phyloP scores from a whole-genome alignment of 2,113 vertebrate species.

The Theropithecus gelada region DNA sequence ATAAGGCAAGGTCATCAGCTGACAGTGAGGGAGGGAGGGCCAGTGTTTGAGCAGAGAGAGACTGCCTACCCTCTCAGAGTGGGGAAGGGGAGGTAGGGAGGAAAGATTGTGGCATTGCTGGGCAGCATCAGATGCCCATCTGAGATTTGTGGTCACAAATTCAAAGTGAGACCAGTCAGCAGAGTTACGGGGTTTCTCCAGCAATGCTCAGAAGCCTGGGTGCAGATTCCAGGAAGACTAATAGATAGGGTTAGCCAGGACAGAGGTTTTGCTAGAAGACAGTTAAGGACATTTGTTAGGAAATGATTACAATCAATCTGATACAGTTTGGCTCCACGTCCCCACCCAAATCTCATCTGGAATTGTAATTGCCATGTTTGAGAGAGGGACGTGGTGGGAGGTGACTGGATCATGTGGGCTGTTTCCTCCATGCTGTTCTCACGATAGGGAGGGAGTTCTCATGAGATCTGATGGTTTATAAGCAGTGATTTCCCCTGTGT shows the following conservation, averaged over 20 bases:
- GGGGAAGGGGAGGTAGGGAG: neutral
- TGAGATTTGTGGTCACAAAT: neutral
- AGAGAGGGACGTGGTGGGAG: too few relatives aligned
- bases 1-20: slow-evolving; percentile 53
- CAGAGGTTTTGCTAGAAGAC: neutral
- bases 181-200: neutral
- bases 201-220: neutral
- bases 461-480: too few relatives aligned
- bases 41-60: neutral
- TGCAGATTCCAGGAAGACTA: neutral
- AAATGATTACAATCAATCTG: neutral
- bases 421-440: too few relatives aligned
- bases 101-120: neutral
- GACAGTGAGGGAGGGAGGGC: neutral
- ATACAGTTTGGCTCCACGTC: too few relatives aligned
- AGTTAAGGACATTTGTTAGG: neutral
- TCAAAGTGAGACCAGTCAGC: neutral
- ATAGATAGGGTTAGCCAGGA: neutral
- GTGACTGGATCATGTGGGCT: too few relatives aligned
- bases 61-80: neutral
- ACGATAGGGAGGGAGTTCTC: too few relatives aligned
- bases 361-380: too few relatives aligned
- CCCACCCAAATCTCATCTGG: too few relatives aligned
- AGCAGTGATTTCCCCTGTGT: too few relatives aligned
- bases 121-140: neutral